These are phyloP conservation scores for Brachirus orientalis DNA, from an alignment of 2,113 vertebrate species.

Conservation along the genomic window DNA sequence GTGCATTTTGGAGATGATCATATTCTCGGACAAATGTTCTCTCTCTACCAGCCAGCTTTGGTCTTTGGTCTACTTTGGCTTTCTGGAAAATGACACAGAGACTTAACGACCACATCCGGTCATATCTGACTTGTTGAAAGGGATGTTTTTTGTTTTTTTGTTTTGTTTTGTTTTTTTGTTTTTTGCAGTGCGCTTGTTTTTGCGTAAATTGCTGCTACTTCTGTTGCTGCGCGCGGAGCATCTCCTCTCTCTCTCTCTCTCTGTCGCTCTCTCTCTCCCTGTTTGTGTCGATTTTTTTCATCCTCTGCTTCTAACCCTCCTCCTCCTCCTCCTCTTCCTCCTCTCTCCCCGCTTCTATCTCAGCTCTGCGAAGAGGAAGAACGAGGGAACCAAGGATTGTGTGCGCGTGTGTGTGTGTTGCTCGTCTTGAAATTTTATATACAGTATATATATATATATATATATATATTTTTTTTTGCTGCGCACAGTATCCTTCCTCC, in stretches of 20 bases:
- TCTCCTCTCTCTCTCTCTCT: slow-evolving; percentile 30
- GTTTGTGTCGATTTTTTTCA: slow-evolving; percentile 63
- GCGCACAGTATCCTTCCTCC: slow-evolving; percentile 9
- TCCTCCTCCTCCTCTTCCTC: slow-evolving; percentile 58
- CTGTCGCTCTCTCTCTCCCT: slow-evolving; percentile 17
- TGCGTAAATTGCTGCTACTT: slow-evolving; percentile 49
- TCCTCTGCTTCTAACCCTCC: slow-evolving; percentile 64
- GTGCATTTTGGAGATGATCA: too few species aligned
- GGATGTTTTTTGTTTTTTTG: slow-evolving; percentile 7
- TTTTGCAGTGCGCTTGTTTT: slow-evolving; percentile 54
- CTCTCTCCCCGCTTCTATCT: slow-evolving; percentile 72
- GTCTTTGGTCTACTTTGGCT: neutral
- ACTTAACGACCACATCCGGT: too few species aligned
- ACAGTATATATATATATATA: too few species aligned
- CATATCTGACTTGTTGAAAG: slow-evolving; percentile 45
- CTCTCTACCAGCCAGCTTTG: too few species aligned
- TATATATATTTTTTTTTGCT: slow-evolving; percentile 38
- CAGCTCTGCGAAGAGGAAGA: slow-evolving; percentile 70
- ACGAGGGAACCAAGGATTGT: slow-evolving; percentile 62
- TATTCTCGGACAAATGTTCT: too few species aligned
- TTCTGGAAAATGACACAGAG: neutral
- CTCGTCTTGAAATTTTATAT: slow-evolving; percentile 42
- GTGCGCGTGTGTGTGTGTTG: slow-evolving; percentile 36
- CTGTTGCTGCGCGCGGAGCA: slow-evolving; percentile 48
- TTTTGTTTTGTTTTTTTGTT: neutral